Base-by-base conservation (phyloP, 2,888 invertebrate species). In the Tinea pellionella region DNA sequence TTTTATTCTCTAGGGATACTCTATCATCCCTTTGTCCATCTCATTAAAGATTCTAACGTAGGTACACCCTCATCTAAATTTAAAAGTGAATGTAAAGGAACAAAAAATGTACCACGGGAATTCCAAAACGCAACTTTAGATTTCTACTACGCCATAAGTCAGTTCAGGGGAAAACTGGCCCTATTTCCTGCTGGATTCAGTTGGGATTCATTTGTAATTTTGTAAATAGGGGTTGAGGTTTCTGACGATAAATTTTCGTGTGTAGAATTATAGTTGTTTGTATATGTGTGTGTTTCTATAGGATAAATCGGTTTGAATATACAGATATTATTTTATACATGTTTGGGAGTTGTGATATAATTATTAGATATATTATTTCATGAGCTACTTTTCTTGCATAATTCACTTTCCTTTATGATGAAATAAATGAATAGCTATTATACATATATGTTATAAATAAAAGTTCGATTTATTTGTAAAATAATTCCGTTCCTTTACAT, bases 71-170 rank as follows among this genome's bases (percentile, higher is more conserved):
- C 47, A 47, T 47, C 47, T 15, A 47, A 7, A 47, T 47, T n/a
- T 16, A 47, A 47, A 47, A 47, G 15, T 15, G 47, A 47, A 47
- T 16, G 47, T 47, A 15, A 47, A 16, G 15, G 47, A 47, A 47
- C 47, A 47, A 47, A 75, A 71, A 59, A 62, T 66, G 64, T 68
- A 68, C 71, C 69, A 63, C 63, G 70, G 75, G 72, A 75, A 74
- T 74, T 69, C 74, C 76, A 71, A 63, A 60, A 63, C 68, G 71
- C 74, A 72, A 66, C n/a, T 47, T n/a, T 2, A 47, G 16, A 47
- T 47, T 47, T 47, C 47, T 6, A 41, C 41, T 47, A 47, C 47
- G 47, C 47, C 9, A 15, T 47, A 47, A 1, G 2, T 15, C 6
- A 16, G 12, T 47, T 47, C 9, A 47, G n/a, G 16, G 15, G 13